Evolutionary conservation across 2,888 invertebrate species (phyloP), one percentile per base, ranked within the genome.

Genomic region (Dilophus febrilis): DNA sequence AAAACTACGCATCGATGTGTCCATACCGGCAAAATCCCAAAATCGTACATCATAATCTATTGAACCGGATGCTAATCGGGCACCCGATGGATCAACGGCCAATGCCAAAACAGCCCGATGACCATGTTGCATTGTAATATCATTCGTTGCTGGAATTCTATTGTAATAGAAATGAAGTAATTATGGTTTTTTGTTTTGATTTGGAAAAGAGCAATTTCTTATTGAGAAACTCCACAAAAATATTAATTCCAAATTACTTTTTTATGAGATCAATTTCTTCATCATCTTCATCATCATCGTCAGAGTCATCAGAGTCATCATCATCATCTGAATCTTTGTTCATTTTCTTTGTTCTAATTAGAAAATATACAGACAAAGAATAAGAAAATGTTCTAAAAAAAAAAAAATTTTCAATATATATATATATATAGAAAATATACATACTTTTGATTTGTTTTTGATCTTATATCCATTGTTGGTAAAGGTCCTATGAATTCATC

Each of bases 11-110:
- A 92, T 72, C 1, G 83, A 76, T 0, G 85, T 75, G 58, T 97
- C 94, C 94, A 98, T 97, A 4, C 95, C 97, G 45, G 92, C 88
- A 66, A 98, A 98, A 58, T 99, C 98, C 92, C 92, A 98, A 51
- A 98, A 86, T 39, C 84, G 83, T 2, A 98, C 83, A 49, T 94
- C 91, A 60, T 94, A 98, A 59, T 98, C 97, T 19, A 88, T 77
- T 0, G 94, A 90, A 1, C 98, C 98, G 1, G 86, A 81, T 0
- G 87, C 80, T 30, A 71, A 53, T 1, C 97, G 69, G 1, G 94
- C 90, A 1, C 97, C 98, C 2, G 92, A 86, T 0, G 92, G 88
- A 62, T 98, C 98, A 1, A 90, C 77, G 1, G 86, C 78, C 2
- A 98, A 60, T 0, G 92, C 92, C 3, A 90, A 80, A 0, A 94